Evolutionary conservation across 2,797 vertebrate species (phyloP), one percentile per base, ranked within the genome.

Genomic region (Enoplosus armatus): DNA sequence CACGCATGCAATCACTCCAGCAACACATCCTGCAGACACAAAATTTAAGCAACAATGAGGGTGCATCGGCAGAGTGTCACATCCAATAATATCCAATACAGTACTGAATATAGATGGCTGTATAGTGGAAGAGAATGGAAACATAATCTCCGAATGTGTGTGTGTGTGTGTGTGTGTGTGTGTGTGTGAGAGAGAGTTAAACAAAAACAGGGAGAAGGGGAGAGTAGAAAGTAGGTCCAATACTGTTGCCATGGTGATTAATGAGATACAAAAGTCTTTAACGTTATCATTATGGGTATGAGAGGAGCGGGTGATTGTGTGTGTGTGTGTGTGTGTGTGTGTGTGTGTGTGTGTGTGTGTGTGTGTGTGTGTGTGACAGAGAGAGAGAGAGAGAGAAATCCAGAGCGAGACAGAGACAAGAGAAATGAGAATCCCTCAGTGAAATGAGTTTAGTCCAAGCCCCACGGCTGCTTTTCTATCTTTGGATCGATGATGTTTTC

Each of bases 221-320:
- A 67, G 43, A 61, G 64, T 18, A 67, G 43, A 84, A 89, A 83
- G 75, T 73, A 55, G 85, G 84, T 78, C 74, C 82, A 60, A 82
- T 72, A 70, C 61, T 79, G 90, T 91, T 93, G 77, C 89, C 67
- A 87, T 91, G 89, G 90, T 79, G 77, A 90, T 87, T 90, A 90
- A 92, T 88, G 80, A 90, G 74, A 86, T 77, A 86, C 86, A 89
- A 82, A 83, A 74, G 74, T 82, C 86, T 78, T 82, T 72, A 81
- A 77, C 10, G 1, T 79, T 76, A 84, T 88, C 73, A 77, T 87
- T 79, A 84, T 1, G 43, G 54, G 69, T 74, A 69, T 56, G 33
- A 86, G 80, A 75, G 53, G 58, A 78, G 80, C 48, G 76, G 41
- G 70, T 80, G 70, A 26, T 8, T 72, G 66, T 56, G 58, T 55